These are phyloP conservation scores for Therioaphis trifolii DNA, from an alignment of 2,888 invertebrate species.

Conservation along the genomic window DNA sequence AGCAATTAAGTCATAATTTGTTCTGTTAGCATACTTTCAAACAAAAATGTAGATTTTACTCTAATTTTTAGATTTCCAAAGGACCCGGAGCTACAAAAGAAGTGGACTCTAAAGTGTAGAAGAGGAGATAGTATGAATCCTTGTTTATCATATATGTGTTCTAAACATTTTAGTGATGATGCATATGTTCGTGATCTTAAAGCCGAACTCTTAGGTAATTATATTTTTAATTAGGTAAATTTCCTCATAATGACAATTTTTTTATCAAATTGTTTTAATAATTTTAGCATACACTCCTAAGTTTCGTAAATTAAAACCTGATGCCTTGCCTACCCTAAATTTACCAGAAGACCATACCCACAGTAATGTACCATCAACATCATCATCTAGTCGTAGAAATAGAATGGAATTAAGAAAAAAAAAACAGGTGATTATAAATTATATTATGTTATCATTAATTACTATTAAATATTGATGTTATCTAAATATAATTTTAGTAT, in stretches of 20 bases:
- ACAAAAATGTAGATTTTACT: slow-evolving; percentile 23
- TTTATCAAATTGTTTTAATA: slow-evolving; percentile 19
- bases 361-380: slow-evolving; percentile 1
- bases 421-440: not conserved
- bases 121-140: slow-evolving; percentile 26
- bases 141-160: slow-evolving; percentile 21
- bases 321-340: not conserved
- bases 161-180: slow-evolving; percentile 20
- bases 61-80: slow-evolving; percentile 18
- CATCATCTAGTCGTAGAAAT: not conserved
- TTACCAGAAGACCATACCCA: not conserved
- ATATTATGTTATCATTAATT: not conserved
- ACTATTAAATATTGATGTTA: not conserved
- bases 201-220: slow-evolving; percentile 28
- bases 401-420: slow-evolving; percentile 1
- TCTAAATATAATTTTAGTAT: not conserved
- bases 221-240: slow-evolving; percentile 6
- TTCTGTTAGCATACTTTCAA: slow-evolving; percentile 25
- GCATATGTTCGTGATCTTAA: slow-evolving; percentile 24
- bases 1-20: no score
- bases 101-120: slow-evolving; percentile 12
- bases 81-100: slow-evolving; percentile 6
- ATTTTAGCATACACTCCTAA: not conserved
- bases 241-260: slow-evolving; percentile 17
- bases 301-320: not conserved